Conservation (phyloP, 2,113 vertebrate species). For the Brachyhypopomus gauderio region DNA sequence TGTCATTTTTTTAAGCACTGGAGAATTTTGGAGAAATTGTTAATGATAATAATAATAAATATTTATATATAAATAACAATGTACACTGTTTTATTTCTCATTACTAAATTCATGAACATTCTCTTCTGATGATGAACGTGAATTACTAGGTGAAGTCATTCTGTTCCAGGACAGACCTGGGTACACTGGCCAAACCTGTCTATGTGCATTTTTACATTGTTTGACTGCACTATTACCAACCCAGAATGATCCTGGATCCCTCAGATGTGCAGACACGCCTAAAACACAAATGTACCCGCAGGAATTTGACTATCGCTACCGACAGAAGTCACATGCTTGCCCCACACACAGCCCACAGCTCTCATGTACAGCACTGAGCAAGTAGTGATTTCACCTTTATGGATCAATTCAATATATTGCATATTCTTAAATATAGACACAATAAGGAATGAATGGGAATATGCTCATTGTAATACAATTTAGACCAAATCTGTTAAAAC, state of each 20-base stretch:
- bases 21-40: not conserved
- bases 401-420: too few species aligned
- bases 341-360: too few species aligned
- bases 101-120: not conserved
- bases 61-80: not conserved
- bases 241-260: not conserved
- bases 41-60: conserved; percentile 50
- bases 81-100: not conserved
- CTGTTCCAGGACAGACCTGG: not conserved
- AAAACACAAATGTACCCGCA: conserved; percentile 45
- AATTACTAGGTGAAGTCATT: not conserved
- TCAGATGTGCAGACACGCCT: conserved; percentile 54
- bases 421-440: too few species aligned
- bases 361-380: too few species aligned
- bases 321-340: too few species aligned
- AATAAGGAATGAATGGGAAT: too few species aligned
- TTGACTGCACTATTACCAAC: not conserved
- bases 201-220: conserved; percentile 15
- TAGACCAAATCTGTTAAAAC: too few species aligned
- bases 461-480: too few species aligned
- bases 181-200: conserved; percentile 32
- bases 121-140: not conserved
- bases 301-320: not conserved
- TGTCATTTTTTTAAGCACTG: conserved; percentile 46
- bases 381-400: too few species aligned